Evolutionary conservation across 1,140 invertebrate species (phyloP), one percentile per base, ranked within the genome.

Genomic region (Danaus plexippus): DNA sequence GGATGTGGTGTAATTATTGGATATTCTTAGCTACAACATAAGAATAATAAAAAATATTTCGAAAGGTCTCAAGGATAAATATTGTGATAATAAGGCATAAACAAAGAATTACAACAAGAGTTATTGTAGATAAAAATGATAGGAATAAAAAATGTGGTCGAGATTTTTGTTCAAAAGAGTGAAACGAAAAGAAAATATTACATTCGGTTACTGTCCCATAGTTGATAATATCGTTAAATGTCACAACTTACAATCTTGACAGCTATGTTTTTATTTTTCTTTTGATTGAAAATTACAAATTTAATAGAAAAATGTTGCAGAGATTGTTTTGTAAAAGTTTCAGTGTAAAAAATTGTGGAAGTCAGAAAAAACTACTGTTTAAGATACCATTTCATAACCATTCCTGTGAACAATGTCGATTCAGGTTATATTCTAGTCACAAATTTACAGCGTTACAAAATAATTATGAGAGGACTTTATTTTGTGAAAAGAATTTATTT

Each of bases 391-490:
- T 62, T 52, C 63, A 71, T 63, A 69, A 41, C 51, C 61, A 67
- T 56, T 71, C 70, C 49, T 87, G 83, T 75, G 64, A 76, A 57
- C 70, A 83, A 52, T 84, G 86, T 64, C 72, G 73, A 51, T 61
- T 73, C 67, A 84, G 73, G 71, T 77, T 83, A 74, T 78, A 75
- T 66, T 79, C 72, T 71, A 71, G 73, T 70, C 72, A 78, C 47
- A 81, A 73, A 66, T 63, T 67, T 69, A 54, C 69, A 59, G 68
- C 62, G 54, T 66, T 80, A 67, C 69, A 63, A 67, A 81, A 78
- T 73, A 69, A 75, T 75, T 74, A 73, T 63, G 79, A 80, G 69
- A 81, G 71, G 61, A 76, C 55, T 54, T 73, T 71, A 52, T 62
- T 61, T 49, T 60, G 59, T 57, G 69, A 54, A 66, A 67, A 62